Evolutionary conservation across 1,140 invertebrate species (phyloP).

Genomic region (Platorchestia sp.): DNA sequence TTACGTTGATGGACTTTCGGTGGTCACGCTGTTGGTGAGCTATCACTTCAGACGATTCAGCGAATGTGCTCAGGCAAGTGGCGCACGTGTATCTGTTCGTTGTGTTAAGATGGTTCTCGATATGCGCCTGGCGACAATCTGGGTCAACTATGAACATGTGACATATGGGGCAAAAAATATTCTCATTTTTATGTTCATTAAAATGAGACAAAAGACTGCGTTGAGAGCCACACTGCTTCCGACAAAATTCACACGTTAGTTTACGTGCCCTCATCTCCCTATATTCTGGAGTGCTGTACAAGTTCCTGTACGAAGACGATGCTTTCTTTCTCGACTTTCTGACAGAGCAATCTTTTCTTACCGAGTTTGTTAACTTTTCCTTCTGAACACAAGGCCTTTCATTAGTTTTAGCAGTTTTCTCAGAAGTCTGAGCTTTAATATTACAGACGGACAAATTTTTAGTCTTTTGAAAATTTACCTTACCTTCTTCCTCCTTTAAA

Average conservation of each 20-base stretch:
- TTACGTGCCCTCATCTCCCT: slow-evolving; percentile 13
- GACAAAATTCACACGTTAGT: slow-evolving; percentile 40
- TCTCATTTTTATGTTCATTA: slow-evolving; percentile 33
- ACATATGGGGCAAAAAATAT: slow-evolving; percentile 12
- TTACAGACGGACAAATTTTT: background rate
- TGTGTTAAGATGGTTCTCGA: slow-evolving; percentile 24
- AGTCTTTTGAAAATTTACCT: background rate
- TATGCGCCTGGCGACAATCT: background rate
- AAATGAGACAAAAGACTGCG: slow-evolving; percentile 31
- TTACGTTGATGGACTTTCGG: slow-evolving; percentile 40
- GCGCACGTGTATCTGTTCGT: background rate
- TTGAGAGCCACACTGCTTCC: slow-evolving; percentile 25
- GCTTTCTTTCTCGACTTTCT: background rate
- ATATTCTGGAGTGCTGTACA: slow-evolving; percentile 46
- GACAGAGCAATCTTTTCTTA: background rate
- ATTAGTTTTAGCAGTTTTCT: background rate
- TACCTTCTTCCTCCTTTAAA: background rate
- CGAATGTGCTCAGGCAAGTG: slow-evolving; percentile 19
- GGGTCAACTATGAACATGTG: slow-evolving; percentile 46
- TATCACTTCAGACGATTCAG: background rate
- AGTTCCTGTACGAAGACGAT: background rate
- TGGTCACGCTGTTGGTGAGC: slow-evolving; percentile 41
- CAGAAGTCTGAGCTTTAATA: background rate
- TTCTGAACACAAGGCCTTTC: background rate
- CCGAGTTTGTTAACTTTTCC: background rate